phyloP scores from a whole-genome alignment of 2,113 vertebrate species.

The Hippocampus abdominalis region DNA sequence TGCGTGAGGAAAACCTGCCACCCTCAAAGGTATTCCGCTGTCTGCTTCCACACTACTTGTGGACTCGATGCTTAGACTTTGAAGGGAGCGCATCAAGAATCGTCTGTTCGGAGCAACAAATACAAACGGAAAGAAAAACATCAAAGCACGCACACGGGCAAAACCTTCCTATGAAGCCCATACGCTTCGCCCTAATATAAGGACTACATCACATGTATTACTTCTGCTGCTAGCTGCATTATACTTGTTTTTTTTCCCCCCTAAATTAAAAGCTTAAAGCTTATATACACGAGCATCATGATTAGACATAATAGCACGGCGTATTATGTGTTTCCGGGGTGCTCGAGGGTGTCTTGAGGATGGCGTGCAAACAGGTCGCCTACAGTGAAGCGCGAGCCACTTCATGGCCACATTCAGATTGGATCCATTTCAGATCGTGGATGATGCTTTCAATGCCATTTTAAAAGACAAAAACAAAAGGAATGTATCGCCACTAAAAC shows the following conservation, averaged over 20 bases:
- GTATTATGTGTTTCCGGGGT: constrained; percentile 56
- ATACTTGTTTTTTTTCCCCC: constrained; percentile 53
- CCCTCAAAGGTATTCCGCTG: constrained; percentile 7
- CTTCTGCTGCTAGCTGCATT: constrained; percentile 65
- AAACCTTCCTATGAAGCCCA: constrained; percentile 67
- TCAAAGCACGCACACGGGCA: constrained; percentile 33
- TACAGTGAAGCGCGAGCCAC: constrained; percentile 42
- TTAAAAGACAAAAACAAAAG: constrained; percentile 24
- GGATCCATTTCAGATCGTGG: constrained; percentile 31
- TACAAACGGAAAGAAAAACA: constrained; percentile 28
- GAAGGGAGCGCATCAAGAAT: constrained; percentile 34
- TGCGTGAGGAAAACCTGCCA: constrained; percentile 8
- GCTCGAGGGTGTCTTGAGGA: constrained; percentile 34
- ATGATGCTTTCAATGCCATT: constrained; percentile 26
- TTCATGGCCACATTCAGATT: constrained; percentile 37
- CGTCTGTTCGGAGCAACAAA: background rate
- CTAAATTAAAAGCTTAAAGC: constrained; percentile 73
- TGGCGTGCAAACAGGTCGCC: constrained; percentile 52
- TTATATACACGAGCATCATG: constrained; percentile 68
- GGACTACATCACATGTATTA: constrained; percentile 68
- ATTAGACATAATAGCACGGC: constrained; percentile 60
- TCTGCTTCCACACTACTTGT: constrained; percentile 6
- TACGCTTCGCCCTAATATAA: constrained; percentile 71
- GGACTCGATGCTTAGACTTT: constrained; percentile 26
- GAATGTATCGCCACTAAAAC: constrained; percentile 59